A percentile compares a stretch with the other conserved stretches of the same genome.
These are phyloP conservation scores for Ptychoptera contaminata DNA, from an alignment of 2,888 invertebrate genomes.

Conservation along the genomic window DNA sequence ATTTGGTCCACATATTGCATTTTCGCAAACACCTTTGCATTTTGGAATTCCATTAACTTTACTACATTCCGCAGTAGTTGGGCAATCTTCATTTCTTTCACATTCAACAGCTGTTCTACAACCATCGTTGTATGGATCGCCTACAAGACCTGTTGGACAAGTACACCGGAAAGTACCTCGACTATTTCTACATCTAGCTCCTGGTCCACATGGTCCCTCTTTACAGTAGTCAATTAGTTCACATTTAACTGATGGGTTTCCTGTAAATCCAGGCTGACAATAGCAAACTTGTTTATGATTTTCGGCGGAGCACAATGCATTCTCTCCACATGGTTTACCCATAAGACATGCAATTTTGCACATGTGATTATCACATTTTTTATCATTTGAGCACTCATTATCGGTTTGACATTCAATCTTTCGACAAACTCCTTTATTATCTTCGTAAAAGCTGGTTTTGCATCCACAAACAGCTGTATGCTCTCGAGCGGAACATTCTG, in stretches of 20 bases:
- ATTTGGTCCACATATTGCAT: constrained; percentile 62
- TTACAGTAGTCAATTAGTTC: constrained; percentile 62
- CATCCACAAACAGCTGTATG: constrained; percentile 67
- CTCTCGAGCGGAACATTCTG: constrained; percentile 55
- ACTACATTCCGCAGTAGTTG: constrained; percentile 60
- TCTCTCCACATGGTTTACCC: constrained; percentile 69
- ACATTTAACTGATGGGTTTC: constrained; percentile 58
- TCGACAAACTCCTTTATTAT: constrained; percentile 64
- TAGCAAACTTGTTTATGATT: constrained; percentile 63
- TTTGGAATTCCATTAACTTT: constrained; percentile 55
- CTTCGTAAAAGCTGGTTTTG: constrained; percentile 63
- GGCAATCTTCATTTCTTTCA: constrained; percentile 62
- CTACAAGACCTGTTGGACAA: constrained; percentile 64
- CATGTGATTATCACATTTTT: constrained; percentile 64
- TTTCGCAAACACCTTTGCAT: constrained; percentile 71
- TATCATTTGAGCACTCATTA: constrained; percentile 63
- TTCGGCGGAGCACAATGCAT: constrained; percentile 73
- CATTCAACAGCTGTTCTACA: constrained; percentile 74
- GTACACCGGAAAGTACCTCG: constrained; percentile 65
- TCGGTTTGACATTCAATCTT: constrained; percentile 59
- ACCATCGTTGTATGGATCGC: constrained; percentile 72
- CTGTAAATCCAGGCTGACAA: constrained; percentile 78
- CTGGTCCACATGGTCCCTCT: constrained; percentile 62
- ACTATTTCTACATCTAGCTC: constrained; percentile 64
- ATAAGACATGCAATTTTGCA: constrained; percentile 77